These are phyloP conservation scores for Arctopsyche grandis DNA, from an alignment of 1,140 invertebrate genomes.

Conservation along the genomic window DNA sequence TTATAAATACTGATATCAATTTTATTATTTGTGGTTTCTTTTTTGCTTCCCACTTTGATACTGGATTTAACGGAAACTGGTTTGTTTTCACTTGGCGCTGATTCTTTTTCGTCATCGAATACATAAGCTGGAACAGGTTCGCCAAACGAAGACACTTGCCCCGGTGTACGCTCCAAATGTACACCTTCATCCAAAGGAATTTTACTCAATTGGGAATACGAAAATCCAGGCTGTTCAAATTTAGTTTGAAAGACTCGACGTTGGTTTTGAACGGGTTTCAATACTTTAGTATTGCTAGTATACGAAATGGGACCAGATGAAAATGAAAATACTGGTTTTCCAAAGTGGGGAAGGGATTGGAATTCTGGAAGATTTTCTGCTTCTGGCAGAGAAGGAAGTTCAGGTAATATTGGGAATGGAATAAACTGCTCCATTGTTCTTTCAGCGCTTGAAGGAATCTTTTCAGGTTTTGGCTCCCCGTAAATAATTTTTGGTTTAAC, in stretches of 20 bases:
- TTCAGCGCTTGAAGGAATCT: not conserved
- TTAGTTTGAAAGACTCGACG: not conserved
- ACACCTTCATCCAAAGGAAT: slow-evolving; percentile 40
- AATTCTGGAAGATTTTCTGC: slow-evolving; percentile 14
- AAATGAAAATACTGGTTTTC: slow-evolving; percentile 27
- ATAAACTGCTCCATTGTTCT: not conserved
- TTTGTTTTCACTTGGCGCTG: too few relatives aligned
- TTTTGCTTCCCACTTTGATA: too few relatives aligned
- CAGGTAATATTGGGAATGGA: slow-evolving; percentile 39
- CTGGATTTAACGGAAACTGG: too few relatives aligned
- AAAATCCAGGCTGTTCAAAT: slow-evolving; percentile 45
- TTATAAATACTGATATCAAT: too few relatives aligned
- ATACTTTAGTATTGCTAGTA: not conserved
- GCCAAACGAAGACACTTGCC: slow-evolving; percentile 45
- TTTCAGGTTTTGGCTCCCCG: not conserved
- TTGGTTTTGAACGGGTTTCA: not conserved
- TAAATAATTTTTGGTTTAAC: not conserved
- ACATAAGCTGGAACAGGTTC: slow-evolving; percentile 41
- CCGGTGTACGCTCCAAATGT: slow-evolving; percentile 32
- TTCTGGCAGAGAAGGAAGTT: slow-evolving; percentile 32
- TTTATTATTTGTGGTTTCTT: too few relatives aligned
- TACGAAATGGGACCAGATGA: not conserved
- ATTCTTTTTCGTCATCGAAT: slow-evolving; percentile 33
- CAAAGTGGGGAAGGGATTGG: not conserved
- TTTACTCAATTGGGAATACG: slow-evolving; percentile 45